Percentiles rank a stretch among this genome's conserved stretches.
These are phyloP conservation scores for Natator depressus DNA, from an alignment of 2,113 vertebrate genomes.

Conservation along the genomic window DNA sequence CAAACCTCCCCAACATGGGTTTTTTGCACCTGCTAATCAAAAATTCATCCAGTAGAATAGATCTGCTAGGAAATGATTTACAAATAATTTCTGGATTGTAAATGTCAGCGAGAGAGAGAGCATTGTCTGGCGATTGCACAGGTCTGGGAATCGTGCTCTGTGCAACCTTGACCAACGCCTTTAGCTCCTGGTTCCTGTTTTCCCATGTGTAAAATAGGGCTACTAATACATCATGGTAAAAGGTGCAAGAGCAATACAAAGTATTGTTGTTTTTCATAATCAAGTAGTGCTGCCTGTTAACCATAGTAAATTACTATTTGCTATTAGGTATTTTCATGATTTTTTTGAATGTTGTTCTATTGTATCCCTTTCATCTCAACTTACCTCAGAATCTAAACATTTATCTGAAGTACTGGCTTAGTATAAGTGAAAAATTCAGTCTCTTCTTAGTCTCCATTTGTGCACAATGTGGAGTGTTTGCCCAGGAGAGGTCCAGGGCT, in stretches of 20 bases:
- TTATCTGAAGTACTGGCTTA: neutral
- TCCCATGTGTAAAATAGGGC: neutral
- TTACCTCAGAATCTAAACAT: neutral
- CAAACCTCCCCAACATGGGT: neutral
- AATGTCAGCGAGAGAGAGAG: neutral
- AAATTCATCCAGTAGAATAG: neutral
- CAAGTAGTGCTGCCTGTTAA: neutral
- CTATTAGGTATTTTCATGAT: neutral
- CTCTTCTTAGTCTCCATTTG: neutral
- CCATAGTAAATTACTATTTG: neutral
- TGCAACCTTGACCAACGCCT: neutral
- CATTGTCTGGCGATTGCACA: neutral
- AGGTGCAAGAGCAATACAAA: neutral
- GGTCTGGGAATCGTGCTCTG: neutral
- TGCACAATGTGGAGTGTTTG: neutral
- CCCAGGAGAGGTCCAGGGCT: neutral
- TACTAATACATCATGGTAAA: neutral
- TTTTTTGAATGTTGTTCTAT: neutral
- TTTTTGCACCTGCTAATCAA: constrained; percentile 1
- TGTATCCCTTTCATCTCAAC: neutral
- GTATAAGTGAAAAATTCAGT: neutral
- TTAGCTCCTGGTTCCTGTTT: neutral
- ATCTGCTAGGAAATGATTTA: neutral
- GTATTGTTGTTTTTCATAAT: neutral
- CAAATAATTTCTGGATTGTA: neutral